Percentiles rank a stretch among this genome's conserved stretches.
Conservation (phyloP, 2,888 invertebrate genomes). For the Caenorhabditis becei region DNA sequence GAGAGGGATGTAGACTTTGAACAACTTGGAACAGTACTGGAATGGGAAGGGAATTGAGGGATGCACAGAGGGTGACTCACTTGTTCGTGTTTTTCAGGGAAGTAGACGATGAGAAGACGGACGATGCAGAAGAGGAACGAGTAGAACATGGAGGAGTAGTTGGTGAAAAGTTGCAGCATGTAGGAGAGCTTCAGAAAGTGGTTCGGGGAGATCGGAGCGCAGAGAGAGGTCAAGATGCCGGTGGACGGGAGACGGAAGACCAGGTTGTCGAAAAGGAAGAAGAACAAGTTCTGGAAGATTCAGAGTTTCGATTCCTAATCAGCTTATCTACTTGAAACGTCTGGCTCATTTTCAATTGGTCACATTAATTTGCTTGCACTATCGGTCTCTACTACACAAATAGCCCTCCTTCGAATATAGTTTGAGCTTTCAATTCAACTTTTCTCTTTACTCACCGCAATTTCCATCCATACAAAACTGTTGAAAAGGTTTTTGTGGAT, state of each 20-base stretch:
- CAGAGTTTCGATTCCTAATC: neutral
- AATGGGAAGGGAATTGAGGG: neutral
- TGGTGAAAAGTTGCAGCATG: slow-evolving; percentile 12
- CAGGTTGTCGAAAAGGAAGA: slow-evolving; percentile 24
- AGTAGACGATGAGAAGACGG: slow-evolving; percentile 7
- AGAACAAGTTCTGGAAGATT: slow-evolving; percentile 13
- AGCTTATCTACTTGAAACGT: neutral
- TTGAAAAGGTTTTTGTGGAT: slow-evolving; percentile 6
- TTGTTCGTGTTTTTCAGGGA: slow-evolving; percentile 5
- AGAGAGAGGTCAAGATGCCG: slow-evolving; percentile 13
- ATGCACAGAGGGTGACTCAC: neutral
- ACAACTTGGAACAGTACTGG: neutral
- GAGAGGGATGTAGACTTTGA: neutral
- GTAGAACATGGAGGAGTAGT: slow-evolving; percentile 19
- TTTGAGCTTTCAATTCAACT: too few relatives aligned
- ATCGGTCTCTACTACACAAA: too few relatives aligned
- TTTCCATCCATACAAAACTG: slow-evolving; percentile 8
- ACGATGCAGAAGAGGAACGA: slow-evolving; percentile 14
- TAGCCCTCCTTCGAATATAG: too few relatives aligned
- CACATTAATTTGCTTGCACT: too few relatives aligned
- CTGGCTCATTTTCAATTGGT: neutral
- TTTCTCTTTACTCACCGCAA: neutral
- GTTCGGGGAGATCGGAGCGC: neutral
- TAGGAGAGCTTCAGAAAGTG: slow-evolving; percentile 6
- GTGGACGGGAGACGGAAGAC: slow-evolving; percentile 16